Evolutionary conservation across 1,140 invertebrate species (phyloP).

Genomic region (Wasmannia auropunctata): DNA sequence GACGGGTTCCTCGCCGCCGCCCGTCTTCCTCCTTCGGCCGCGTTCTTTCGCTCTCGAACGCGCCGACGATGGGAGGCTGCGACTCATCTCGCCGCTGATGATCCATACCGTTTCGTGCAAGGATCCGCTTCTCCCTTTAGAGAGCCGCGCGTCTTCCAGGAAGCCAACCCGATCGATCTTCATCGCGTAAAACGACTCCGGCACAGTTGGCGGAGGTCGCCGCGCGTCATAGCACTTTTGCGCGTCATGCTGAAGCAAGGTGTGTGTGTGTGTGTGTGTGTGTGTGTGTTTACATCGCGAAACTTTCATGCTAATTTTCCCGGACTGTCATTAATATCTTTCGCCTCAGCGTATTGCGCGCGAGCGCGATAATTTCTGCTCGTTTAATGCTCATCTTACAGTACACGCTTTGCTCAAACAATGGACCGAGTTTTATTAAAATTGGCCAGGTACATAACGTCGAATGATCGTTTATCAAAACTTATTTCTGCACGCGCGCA

Average conservation of each 20-base stretch:
- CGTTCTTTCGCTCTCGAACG: constrained; percentile 21
- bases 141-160: neutral
- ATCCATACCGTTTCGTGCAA: neutral
- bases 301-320: neutral
- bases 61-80: neutral
- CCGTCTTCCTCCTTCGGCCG: neutral
- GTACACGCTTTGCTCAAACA: too few species aligned
- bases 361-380: neutral
- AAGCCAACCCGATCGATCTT: constrained; percentile 5
- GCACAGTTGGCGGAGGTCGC: neutral
- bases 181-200: constrained; percentile 22
- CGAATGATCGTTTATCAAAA: neutral
- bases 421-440: neutral
- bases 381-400: neutral
- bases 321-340: constrained; percentile 4
- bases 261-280: too few species aligned
- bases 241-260: constrained; percentile 12
- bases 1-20: too few species aligned
- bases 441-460: neutral
- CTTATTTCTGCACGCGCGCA: neutral
- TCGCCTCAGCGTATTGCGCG: neutral
- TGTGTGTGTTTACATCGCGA: constrained; percentile 39
- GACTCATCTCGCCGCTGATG: constrained; percentile 5
- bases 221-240: neutral
- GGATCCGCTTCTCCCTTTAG: neutral